Conservation (phyloP, 2,113 vertebrate genomes). For the Empidonax traillii region DNA sequence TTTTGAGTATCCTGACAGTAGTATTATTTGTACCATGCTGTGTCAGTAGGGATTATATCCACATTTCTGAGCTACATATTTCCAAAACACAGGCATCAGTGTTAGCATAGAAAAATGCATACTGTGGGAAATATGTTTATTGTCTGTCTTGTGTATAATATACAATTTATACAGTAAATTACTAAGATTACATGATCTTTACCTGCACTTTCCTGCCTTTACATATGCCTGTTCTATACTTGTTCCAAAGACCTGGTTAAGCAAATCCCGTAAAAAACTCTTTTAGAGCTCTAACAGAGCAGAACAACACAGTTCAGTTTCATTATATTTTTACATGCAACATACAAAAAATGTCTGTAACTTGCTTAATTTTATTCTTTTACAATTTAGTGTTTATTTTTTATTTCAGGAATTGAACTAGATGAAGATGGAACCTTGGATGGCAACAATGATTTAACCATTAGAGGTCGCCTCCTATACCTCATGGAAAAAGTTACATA, state of each 20-base stretch:
- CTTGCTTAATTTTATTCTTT: not conserved
- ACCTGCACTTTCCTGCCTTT: not conserved
- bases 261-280: not conserved
- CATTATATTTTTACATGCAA: not conserved
- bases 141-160: not conserved
- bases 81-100: not conserved
- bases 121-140: not conserved
- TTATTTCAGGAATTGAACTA: conserved; percentile 84
- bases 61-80: not conserved
- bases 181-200: not conserved
- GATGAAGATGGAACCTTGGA: conserved; percentile 85
- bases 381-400: not conserved
- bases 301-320: not conserved
- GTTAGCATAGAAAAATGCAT: not conserved
- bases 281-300: not conserved
- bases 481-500: conserved; percentile 91
- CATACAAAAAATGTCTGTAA: not conserved
- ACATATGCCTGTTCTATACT: not conserved
- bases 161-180: not conserved
- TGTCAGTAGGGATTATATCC: not conserved
- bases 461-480: conserved; percentile 87
- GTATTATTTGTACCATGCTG: not conserved
- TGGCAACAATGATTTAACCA: conserved; percentile 84
- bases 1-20: not conserved
- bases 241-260: not conserved